Base-by-base conservation (phyloP, 1,140 invertebrate species). In the Pogonomyrmex californicus region DNA sequence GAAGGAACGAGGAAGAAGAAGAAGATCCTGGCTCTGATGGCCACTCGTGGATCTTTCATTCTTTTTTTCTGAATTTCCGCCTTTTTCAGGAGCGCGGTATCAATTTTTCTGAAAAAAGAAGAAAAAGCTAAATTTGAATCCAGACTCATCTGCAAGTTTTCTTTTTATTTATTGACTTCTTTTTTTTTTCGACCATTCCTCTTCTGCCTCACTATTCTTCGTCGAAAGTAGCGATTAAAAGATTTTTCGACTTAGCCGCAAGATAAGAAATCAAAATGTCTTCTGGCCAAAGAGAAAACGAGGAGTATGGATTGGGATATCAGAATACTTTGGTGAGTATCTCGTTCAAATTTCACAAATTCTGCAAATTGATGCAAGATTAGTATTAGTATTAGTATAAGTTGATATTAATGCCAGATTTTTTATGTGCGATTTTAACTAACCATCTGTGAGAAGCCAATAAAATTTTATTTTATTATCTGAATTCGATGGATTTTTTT, bases 271-370 rank as follows among this genome's bases (percentile, higher is more conserved):
- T 65, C 51, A 91, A 91, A 68, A 94, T 94, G 94, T 75, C 91
- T 44, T 82, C 83, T 14, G 51, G 9, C 5, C 70, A 49, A 60
- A 54, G 79, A 5, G 92, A 91, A n/a, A 95, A 96, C 87, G 95
- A 97, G 86, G 96, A 97, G 75, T 96, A 96, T 71, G 97, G 97
- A 68, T 93, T 98, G 87, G 97, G 97, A 51, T 98, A 98, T 91
- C 97, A 97, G 91, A 97, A 98, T 92, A 98, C 97, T 66, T 96
- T 98, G 97, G 97, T 98, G 94, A 97, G 97, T 96, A 71, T 0
- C 60, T 7, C 9, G 3, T 58, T 75, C 36, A 2, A 51, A 51
- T 68, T 78, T 71, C 36, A 58, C 36, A 36, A 41, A 68, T 79
- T 33, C 23, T 23, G 23, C 23, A 23, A 30, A 51, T 66, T 68